Evolutionary conservation across 2,888 invertebrate genomes (phyloP).

Genomic region (Ypsolopha sequella): DNA sequence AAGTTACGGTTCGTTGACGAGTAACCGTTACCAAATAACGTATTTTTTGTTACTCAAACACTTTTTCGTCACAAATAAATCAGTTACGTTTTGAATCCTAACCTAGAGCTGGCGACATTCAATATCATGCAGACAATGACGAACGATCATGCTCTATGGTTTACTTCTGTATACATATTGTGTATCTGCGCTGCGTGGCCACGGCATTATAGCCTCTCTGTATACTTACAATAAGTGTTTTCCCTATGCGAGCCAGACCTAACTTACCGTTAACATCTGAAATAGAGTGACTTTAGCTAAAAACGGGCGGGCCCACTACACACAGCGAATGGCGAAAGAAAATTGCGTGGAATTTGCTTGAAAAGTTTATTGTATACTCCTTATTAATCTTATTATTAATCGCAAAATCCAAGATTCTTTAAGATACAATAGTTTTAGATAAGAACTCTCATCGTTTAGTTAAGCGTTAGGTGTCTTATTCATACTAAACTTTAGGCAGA

Average conservation of each 20-base stretch:
- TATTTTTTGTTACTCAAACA: too few species aligned
- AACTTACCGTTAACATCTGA: slow-evolving; percentile 71
- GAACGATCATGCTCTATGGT: slow-evolving; percentile 19
- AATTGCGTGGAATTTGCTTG: slow-evolving; percentile 61
- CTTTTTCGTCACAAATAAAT: too few species aligned
- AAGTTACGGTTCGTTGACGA: slow-evolving; percentile 12
- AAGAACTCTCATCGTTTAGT: slow-evolving; percentile 26
- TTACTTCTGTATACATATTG: slow-evolving; percentile 4
- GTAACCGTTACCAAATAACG: background rate
- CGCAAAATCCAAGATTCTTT: slow-evolving; percentile 36
- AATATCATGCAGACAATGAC: slow-evolving; percentile 1
- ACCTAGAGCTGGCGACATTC: background rate
- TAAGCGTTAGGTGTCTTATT: slow-evolving; percentile 46
- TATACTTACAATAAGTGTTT: slow-evolving; percentile 35
- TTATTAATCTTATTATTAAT: slow-evolving; percentile 63
- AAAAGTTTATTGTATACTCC: slow-evolving; percentile 44
- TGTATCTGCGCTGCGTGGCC: background rate
- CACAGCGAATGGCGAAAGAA: slow-evolving; percentile 46
- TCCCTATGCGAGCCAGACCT: slow-evolving; percentile 51
- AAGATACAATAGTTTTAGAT: slow-evolving; percentile 24
- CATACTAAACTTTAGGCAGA: slow-evolving; percentile 56
- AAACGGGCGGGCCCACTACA: slow-evolving; percentile 57
- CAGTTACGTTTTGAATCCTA: background rate
- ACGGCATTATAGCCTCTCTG: slow-evolving; percentile 7
- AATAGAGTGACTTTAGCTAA: slow-evolving; percentile 59